Percentiles rank a stretch among this genome's conserved stretches.
phyloP scores from a whole-genome alignment of 2,113 vertebrate species.

The Columba janthina region DNA sequence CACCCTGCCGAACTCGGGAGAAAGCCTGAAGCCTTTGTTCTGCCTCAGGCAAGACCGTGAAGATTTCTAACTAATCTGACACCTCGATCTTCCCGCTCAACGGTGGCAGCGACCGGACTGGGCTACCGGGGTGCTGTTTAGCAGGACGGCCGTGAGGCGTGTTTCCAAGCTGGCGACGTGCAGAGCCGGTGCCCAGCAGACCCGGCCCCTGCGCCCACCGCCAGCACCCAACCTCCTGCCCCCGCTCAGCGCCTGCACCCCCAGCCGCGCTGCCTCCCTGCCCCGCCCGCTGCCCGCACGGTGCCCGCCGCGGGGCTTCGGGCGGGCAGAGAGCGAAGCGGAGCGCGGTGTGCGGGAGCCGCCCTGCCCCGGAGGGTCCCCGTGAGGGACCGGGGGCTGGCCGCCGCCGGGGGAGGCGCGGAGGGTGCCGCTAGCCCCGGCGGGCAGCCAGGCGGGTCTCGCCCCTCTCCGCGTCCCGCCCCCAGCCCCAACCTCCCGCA shows the following conservation, averaged over 20 bases:
- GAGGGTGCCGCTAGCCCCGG: not conserved
- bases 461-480: not conserved
- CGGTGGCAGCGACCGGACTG: not conserved
- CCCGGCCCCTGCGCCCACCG: not conserved
- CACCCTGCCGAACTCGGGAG: not conserved
- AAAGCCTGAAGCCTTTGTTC: constrained; percentile 10
- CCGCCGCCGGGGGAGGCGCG: no score
- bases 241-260: not conserved
- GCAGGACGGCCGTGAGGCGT: accelerated
- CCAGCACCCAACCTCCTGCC: not conserved
- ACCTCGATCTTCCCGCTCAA: not conserved
- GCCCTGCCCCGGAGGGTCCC: not conserved
- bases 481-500: not conserved
- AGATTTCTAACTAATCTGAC: not conserved
- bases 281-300: no score
- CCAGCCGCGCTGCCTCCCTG: no score
- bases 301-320: not conserved
- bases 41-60: not conserved
- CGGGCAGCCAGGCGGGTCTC: not conserved
- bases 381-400: not conserved
- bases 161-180: not conserved
- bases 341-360: not conserved
- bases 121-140: accelerated
- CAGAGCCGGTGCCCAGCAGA: not conserved
- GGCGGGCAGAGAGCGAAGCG: not conserved